Evolutionary conservation across 2,113 vertebrate genomes (phyloP), one percentile per base, ranked within the genome.

Genomic region (Apteryx owenii): DNA sequence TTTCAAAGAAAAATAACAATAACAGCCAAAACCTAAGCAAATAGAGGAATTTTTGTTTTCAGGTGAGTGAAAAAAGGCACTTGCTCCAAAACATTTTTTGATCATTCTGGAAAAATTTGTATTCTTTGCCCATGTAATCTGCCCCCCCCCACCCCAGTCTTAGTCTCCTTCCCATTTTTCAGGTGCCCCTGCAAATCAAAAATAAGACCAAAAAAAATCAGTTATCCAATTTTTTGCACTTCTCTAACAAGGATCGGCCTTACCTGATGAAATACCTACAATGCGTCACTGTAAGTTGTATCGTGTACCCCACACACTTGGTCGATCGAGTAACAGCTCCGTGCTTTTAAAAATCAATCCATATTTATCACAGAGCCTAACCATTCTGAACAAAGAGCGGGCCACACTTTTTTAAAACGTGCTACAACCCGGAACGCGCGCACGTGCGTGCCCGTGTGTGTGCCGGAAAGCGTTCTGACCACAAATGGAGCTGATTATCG

Each of bases 401-500:
- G 87, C 18, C 31, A 62, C 66, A 36, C 25, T 5, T 64, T 93
- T 75, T n/a, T 46, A 29, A 64, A 54, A 71, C 0, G 26, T 29
- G 42, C 60, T 68, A 42, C 0, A 1, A 58, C 51, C 71, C 61
- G 75, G 82, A 77, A 90, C 83, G 10, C n/a, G 11, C 85, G 82
- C 51, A 36, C 25, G 48, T 26, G 3, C 5, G 54, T 19, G 79
- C 36, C 17, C 10, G 73, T 17, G 75, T 61, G 80, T 21, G 53
- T 42, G 58, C 33, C 40, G 19, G 70, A 92, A 97, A 97, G 98
- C 65, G 85, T 90, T 97, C 69, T 96, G 97, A 96, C 96, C 96
- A 91, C 95, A 97, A 93, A 94, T 29, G 4, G 90, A 96, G 97
- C 87, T 94, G 97, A 97, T 98, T 97, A 97, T 98, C 36, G 91